These are phyloP conservation scores for Sclerurus mexicanus DNA, from an alignment of 2,113 vertebrate species.

Conservation along the genomic window DNA sequence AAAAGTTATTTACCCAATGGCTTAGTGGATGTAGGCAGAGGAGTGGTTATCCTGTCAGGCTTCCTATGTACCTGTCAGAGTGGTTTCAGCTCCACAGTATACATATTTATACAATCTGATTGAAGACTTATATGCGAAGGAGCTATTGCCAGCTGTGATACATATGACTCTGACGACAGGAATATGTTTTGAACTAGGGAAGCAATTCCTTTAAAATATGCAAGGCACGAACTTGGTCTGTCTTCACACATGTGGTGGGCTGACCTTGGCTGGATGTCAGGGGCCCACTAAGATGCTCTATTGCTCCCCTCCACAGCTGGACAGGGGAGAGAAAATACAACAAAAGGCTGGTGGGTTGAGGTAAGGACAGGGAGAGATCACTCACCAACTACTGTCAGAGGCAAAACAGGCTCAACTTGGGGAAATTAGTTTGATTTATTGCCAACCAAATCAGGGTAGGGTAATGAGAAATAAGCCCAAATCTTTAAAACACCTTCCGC, in stretches of 20 bases:
- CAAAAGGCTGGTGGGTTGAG: background rate
- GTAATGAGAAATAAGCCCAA: background rate
- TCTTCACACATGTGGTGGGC: background rate
- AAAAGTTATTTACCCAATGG: background rate
- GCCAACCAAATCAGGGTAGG: background rate
- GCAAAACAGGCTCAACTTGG: background rate
- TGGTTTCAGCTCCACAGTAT: background rate
- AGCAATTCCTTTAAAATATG: background rate
- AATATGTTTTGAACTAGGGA: background rate
- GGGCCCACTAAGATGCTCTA: background rate
- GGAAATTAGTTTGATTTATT: background rate
- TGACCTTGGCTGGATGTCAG: background rate
- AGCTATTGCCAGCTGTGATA: background rate
- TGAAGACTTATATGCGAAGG: background rate
- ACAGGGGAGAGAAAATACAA: background rate
- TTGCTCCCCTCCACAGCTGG: background rate
- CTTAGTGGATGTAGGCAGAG: background rate
- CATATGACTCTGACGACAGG: background rate
- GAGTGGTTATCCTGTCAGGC: slow-evolving; percentile 43
- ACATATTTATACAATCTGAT: slow-evolving; percentile 22
- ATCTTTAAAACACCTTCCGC: background rate
- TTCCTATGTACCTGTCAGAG: background rate
- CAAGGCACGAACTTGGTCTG: background rate
- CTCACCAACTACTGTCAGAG: background rate
- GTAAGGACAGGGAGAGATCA: background rate